Base-by-base conservation (phyloP, 2,888 invertebrate genomes). In the Calameuta pallipes region DNA sequence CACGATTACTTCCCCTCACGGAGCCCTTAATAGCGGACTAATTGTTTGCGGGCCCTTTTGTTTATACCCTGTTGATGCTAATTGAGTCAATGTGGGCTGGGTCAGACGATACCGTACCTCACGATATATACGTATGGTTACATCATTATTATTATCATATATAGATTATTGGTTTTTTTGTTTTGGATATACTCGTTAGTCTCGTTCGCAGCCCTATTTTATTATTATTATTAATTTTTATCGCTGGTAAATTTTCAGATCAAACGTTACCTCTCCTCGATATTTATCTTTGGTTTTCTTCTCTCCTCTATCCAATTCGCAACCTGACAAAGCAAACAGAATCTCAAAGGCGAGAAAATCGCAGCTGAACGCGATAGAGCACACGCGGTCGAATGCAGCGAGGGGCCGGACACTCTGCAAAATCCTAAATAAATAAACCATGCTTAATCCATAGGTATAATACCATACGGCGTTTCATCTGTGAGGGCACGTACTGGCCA, bases 341-440 rank as follows among this genome's bases (percentile, higher is more conserved):
- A 23, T 56, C 56, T 23, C 56, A 23, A 56, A 56, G 56, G 56
- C 56, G 56, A 9, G 56, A 56, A 23, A 56, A 56, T 56, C 56
- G 56, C 56, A 9, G 23, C 23, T 0, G 56, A 23, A 2, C 56
- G 56, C 56, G 56, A 56, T 56, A 56, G 23, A 23, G 56, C 56
- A 56, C 56, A 56, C 56, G 23, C 56, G 56, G 9, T 56, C 56
- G 23, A 56, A 56, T 23, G 23, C 56, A 56, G 23, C 56, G 56
- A 2, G 56, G 23, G 56, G 6, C 56, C 9, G 56, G 56, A 23
- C 68, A 77, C 77, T 69, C 56, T 77, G 77, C 77, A 77, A 74
- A 77, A 77, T 37, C 77, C 77, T 77, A 37, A 77, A 77, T 77
- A 77, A 77, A 77, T 77, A 77, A 74, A 77, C 73, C 30, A 23